Percentiles rank a stretch among this genome's conserved stretches.
Conservation (phyloP, 2,113 vertebrate genomes). For the Sakesphorus luctuosus region DNA sequence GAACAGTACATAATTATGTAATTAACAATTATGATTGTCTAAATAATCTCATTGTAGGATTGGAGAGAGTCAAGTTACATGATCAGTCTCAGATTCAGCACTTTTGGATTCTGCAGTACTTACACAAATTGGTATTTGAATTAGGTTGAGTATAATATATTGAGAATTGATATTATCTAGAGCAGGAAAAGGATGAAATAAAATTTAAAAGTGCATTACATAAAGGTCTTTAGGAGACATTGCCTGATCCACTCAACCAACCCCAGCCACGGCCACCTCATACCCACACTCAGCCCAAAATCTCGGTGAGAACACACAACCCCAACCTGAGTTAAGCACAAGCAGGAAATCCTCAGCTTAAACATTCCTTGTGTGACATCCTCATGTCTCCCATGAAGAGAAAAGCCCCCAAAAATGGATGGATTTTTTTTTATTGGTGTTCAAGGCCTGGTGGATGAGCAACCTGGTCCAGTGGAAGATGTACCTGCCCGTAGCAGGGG, state of each 20-base stretch:
- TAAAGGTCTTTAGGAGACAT: background rate
- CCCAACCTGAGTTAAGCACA: background rate
- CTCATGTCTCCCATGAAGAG: accelerated
- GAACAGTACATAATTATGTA: background rate
- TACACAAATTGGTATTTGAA: background rate
- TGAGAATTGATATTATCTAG: background rate
- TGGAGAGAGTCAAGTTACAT: background rate
- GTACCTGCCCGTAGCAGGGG: background rate
- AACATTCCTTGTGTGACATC: background rate
- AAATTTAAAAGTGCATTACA: background rate
- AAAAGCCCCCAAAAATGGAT: background rate
- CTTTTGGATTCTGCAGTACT: background rate
- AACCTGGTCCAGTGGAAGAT: background rate
- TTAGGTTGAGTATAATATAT: background rate
- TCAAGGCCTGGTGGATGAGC: background rate
- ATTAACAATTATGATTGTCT: conserved; percentile 9
- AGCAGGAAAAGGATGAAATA: background rate
- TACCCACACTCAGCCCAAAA: background rate
- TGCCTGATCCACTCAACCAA: background rate
- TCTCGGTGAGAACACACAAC: background rate
- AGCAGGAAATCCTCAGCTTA: background rate
- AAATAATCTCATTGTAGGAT: background rate
- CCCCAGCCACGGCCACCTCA: background rate
- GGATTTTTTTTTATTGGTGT: background rate
- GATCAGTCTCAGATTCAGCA: background rate